Evolutionary conservation across 1,140 invertebrate species (phyloP), one percentile per base, ranked within the genome.

Genomic region (Hypsibius dujardini): DNA sequence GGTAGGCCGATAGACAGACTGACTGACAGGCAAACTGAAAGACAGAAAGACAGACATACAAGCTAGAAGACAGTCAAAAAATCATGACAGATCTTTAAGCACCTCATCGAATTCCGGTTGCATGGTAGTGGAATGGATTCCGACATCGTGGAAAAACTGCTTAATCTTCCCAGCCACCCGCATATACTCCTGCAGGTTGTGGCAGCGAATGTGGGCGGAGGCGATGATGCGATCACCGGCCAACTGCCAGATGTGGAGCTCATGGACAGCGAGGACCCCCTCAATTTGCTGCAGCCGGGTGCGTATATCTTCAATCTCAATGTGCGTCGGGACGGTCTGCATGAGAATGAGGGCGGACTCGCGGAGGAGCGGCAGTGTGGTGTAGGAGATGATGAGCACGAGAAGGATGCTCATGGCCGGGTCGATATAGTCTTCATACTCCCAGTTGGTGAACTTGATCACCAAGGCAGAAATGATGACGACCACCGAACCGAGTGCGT

Each of bases 401-500:
- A 85, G 83, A 79, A 84, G 79, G 28, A 81, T 56, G n/a, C 90
- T 95, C 69, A 98, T 84, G 42, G 87, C 87, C 40, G 95, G 95
- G 82, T 98, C 95, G 75, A 98, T 89, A 78, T 95, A 96, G 77
- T 83, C 84, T 74, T 80, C 80, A 78, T 84, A 81, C 72, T 87
- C 76, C 87, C 89, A 92, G 1, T 92, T 82, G 0, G 90, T 92
- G 50, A 87, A 80, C 88, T 88, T 90, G 42, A 96, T 92, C 47
- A 92, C 84, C 60, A 94, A 78, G 1, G 92, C 92, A 70, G 93
- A 95, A 71, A 89, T 87, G 28, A 83, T 77, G 45, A 98, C 89
- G 1, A 99, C 96, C 0, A 98, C 87, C 1, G 95, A 98, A 69
- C 86, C 86, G 2, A 78, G 69, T 2, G 45, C 71, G 46, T 69